phyloP scores from a whole-genome alignment of 2,888 invertebrate species.

The Mamestra brassicae region DNA sequence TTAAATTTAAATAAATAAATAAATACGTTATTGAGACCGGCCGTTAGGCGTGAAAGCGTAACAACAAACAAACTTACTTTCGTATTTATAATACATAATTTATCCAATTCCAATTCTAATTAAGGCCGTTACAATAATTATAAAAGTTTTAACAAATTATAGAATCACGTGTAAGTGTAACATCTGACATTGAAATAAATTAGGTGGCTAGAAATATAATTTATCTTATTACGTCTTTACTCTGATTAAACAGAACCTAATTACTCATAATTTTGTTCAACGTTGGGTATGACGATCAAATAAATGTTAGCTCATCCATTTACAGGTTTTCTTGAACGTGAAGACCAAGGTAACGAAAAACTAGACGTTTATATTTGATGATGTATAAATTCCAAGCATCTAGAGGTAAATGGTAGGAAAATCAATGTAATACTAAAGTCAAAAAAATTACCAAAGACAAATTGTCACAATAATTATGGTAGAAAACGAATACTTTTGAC shows the following conservation, averaged over 20 bases:
- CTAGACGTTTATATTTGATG: no score
- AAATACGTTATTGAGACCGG: no score
- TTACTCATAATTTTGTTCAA: conserved; percentile 16
- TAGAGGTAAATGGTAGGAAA: no score
- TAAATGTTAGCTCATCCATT: conserved; percentile 9
- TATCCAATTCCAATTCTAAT: background rate
- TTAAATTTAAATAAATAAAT: no score
- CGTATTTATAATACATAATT: no score
- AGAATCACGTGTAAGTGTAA: background rate
- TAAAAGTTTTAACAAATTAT: background rate
- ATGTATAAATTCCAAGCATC: no score
- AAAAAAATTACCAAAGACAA: no score
- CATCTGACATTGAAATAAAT: conserved; percentile 24
- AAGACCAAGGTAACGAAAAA: background rate
- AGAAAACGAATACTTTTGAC: no score
- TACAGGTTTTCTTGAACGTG: background rate
- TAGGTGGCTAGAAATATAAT: background rate
- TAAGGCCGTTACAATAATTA: conserved; percentile 2
- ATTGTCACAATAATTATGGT: no score
- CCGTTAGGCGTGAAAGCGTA: no score
- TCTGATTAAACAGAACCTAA: background rate
- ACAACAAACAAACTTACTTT: no score
- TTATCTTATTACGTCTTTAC: conserved; percentile 3
- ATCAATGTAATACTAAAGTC: no score
- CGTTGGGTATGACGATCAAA: background rate